Conservation (phyloP, 2,113 vertebrate species). For the Nyctereutes procyonoides region DNA sequence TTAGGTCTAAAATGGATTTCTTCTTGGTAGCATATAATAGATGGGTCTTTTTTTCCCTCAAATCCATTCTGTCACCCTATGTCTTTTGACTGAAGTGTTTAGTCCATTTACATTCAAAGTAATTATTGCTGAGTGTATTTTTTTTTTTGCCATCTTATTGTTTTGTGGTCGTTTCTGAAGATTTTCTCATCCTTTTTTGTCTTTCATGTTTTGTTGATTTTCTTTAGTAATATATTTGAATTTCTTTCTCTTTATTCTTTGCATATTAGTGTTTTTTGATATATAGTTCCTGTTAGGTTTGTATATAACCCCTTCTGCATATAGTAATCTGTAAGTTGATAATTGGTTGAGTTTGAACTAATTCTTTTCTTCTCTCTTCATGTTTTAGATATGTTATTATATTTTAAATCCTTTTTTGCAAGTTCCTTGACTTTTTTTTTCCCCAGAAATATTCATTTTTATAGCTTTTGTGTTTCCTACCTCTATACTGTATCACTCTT, state of each 20-base stretch:
- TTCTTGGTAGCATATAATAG: neutral
- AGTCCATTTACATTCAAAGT: neutral
- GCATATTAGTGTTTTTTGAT: neutral
- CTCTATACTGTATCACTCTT: neutral
- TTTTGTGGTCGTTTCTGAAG: neutral
- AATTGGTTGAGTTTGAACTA: neutral
- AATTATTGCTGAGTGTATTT: neutral
- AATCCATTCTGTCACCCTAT: neutral
- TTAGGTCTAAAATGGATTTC: neutral
- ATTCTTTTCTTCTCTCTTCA: neutral
- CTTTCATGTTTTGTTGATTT: neutral
- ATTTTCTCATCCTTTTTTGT: neutral
- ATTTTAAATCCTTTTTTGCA: neutral
- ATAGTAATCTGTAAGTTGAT: neutral
- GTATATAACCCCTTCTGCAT: neutral
- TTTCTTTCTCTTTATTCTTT: neutral
- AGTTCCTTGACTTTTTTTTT: neutral
- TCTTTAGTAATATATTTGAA: neutral
- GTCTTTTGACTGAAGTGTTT: neutral
- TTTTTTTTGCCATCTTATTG: neutral
- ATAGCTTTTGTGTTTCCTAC: neutral
- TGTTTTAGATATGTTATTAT: neutral
- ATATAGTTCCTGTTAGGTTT: neutral
- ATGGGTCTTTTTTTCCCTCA: neutral
- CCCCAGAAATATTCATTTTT: neutral